Conservation (phyloP, 2,113 vertebrate genomes). For the Gallinago media region DNA sequence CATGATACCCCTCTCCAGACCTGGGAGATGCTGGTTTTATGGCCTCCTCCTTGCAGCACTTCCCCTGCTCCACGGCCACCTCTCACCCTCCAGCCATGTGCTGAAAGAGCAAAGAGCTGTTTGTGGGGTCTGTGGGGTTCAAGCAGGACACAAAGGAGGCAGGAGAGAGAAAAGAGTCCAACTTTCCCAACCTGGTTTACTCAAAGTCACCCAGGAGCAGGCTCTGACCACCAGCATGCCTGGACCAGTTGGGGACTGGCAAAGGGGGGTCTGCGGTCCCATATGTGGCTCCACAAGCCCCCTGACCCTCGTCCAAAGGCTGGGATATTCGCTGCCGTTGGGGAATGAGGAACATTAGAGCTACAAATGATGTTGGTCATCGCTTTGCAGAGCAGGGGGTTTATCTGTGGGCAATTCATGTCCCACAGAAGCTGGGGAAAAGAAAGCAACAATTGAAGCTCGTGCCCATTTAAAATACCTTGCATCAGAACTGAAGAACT, state of each 20-base stretch:
- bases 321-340: fast-evolving
- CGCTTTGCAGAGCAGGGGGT: neutral
- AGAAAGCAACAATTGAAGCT: slow-evolving; percentile 46
- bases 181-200: neutral
- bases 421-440: slow-evolving; percentile 8
- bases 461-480: slow-evolving; percentile 52
- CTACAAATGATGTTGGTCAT: neutral
- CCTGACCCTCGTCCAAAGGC: neutral
- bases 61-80: too few relatives aligned
- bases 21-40: neutral
- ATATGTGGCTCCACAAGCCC: neutral
- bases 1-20: neutral
- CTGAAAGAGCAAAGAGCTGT: neutral
- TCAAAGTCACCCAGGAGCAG: neutral
- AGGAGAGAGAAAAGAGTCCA: neutral
- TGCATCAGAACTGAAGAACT: slow-evolving; percentile 35
- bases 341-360: neutral
- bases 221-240: neutral
- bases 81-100: neutral
- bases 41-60: neutral
- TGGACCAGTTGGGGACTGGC: neutral
- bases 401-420: slow-evolving; percentile 45
- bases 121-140: neutral
- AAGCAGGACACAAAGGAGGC: neutral
- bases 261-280: neutral